phyloP scores from a whole-genome alignment of 2,888 invertebrate genomes.

The Platypus cylindrus region DNA sequence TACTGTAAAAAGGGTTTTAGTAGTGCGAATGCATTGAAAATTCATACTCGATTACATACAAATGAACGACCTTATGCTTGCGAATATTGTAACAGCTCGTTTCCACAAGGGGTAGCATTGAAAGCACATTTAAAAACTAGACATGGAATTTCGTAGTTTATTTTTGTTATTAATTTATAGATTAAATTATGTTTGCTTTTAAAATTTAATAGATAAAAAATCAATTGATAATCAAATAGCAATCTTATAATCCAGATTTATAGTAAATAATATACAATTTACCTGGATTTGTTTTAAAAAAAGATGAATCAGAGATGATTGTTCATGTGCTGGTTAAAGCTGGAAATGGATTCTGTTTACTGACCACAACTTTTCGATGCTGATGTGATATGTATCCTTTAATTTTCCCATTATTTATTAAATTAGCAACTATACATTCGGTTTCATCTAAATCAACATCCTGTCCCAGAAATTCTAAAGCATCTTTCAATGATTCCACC shows the following conservation, averaged over 20 bases:
- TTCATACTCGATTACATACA: constrained; percentile 24
- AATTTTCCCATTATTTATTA: constrained; percentile 93
- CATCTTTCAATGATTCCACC: constrained; percentile 69
- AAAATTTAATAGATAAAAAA: too few relatives aligned
- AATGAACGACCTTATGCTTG: constrained; percentile 27
- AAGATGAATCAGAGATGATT: too few relatives aligned
- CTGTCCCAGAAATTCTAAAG: constrained; percentile 68
- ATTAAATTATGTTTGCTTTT: too few relatives aligned
- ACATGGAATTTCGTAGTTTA: too few relatives aligned
- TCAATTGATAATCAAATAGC: too few relatives aligned
- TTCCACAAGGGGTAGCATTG: constrained; percentile 26
- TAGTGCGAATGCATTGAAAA: constrained; percentile 24
- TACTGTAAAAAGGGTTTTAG: constrained; percentile 25
- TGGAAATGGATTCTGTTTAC: constrained; percentile 95
- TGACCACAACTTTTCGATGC: constrained; percentile 93
- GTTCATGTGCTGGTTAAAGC: constrained; percentile 38
- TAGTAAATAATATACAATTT: too few relatives aligned
- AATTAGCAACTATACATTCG: constrained; percentile 90
- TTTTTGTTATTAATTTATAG: too few relatives aligned
- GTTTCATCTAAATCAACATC: constrained; percentile 91
- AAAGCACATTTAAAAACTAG: constrained; percentile 25
- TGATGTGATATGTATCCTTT: constrained; percentile 97
- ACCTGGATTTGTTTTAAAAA: too few relatives aligned
- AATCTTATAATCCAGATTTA: too few relatives aligned
- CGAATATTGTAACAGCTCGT: constrained; percentile 16